phyloP scores from a whole-genome alignment of 1,140 invertebrate genomes.

The Apis florea region DNA sequence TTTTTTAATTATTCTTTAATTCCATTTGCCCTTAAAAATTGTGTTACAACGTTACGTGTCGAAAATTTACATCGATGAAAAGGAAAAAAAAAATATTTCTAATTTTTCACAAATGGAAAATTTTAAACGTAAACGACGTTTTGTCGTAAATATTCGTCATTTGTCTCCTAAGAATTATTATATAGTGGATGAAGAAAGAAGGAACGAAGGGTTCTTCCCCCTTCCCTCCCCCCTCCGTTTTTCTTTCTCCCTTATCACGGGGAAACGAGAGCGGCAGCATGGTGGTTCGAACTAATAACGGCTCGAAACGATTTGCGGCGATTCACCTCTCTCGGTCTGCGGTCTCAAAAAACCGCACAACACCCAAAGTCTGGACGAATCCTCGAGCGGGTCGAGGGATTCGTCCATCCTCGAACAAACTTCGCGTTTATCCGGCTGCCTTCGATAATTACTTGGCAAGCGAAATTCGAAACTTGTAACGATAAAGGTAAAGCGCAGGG shows the following conservation, averaged over 20 bases:
- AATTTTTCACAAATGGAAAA: too few species aligned
- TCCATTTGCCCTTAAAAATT: background rate
- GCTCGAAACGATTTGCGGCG: conserved; percentile 42
- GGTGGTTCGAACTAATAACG: conserved; percentile 48
- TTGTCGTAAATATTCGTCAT: conserved; percentile 27
- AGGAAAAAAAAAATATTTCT: background rate
- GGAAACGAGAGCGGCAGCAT: background rate
- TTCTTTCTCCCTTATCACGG: conserved; percentile 1
- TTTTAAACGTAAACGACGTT: background rate
- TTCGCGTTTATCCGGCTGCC: background rate
- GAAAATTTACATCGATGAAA: too few species aligned
- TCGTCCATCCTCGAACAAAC: conserved; percentile 3
- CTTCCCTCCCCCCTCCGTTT: too few species aligned
- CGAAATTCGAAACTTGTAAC: background rate
- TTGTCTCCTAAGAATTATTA: conserved; percentile 49
- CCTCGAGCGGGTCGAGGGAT: background rate
- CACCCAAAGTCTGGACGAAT: conserved; percentile 20
- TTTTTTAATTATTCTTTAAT: background rate
- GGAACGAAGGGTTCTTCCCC: conserved; percentile 2
- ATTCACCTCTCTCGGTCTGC: conserved; percentile 24
- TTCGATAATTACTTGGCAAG: conserved; percentile 23
- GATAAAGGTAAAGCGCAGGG: background rate
- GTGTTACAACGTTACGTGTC: too few species aligned
- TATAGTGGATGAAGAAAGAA: background rate
- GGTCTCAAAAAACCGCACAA: conserved; percentile 60